Conservation (phyloP, 2,888 invertebrate genomes). For the Pristionchus mayeri region DNA sequence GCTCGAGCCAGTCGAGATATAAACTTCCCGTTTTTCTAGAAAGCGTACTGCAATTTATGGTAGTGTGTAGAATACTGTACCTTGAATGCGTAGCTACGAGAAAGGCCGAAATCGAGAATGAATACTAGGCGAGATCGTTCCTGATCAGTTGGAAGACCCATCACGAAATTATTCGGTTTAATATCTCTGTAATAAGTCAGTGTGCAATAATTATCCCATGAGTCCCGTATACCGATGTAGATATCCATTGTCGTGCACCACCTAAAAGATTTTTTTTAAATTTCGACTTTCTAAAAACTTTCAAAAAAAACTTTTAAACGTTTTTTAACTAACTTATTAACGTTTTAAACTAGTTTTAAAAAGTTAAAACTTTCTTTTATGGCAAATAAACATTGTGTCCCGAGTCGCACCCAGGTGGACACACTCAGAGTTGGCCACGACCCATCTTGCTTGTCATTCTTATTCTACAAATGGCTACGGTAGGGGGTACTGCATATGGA, state of each 20-base stretch:
- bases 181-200: constrained; percentile 53
- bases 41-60: background rate
- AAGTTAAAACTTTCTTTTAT: too few species aligned
- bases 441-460: background rate
- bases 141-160: constrained; percentile 63
- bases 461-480: background rate
- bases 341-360: too few species aligned
- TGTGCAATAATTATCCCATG: background rate
- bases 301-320: too few species aligned
- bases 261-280: too few species aligned
- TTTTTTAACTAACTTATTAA: too few species aligned
- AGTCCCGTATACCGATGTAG: constrained; percentile 52
- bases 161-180: constrained; percentile 66
- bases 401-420: constrained; percentile 65
- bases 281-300: too few species aligned
- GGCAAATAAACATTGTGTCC: constrained; percentile 64
- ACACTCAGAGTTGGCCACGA: constrained; percentile 4
- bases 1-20: constrained; percentile 63
- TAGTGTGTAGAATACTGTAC: background rate
- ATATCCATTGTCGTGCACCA: constrained; percentile 63
- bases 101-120: constrained; percentile 68
- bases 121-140: constrained; percentile 63
- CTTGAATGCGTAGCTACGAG: constrained; percentile 56
- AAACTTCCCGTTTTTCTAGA: constrained; percentile 51
- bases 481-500: too few species aligned